These are phyloP conservation scores for Pogonocichla stellata DNA, from an alignment of 2,113 vertebrate genomes.

Conservation along the genomic window DNA sequence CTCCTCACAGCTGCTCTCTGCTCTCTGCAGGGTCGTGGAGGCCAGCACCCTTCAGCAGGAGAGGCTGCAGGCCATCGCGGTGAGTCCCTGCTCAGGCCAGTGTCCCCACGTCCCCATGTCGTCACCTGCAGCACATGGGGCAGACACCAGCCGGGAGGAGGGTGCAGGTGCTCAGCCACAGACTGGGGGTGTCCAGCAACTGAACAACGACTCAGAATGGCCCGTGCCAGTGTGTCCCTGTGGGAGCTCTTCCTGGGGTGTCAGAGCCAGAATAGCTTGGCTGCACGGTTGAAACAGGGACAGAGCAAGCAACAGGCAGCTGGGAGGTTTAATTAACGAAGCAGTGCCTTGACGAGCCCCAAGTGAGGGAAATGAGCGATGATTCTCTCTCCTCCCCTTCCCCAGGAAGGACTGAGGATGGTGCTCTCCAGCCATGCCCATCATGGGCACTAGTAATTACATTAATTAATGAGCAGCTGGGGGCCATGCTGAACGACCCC, in stretches of 20 bases:
- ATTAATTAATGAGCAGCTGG: neutral
- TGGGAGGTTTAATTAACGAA: neutral
- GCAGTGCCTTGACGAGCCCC: neutral
- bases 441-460: neutral
- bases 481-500: fast-evolving
- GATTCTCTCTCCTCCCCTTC: neutral
- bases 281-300: neutral
- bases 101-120: fast-evolving
- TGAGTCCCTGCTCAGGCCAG: conserved; percentile 26
- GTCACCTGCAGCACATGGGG: fast-evolving
- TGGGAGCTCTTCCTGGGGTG: neutral
- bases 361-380: neutral
- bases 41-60: conserved; percentile 73
- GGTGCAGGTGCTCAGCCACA: neutral
- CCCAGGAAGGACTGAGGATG: neutral
- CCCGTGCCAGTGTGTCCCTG: fast-evolving
- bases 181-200: neutral
- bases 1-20: neutral
- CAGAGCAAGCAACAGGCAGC: neutral
- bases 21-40: conserved; percentile 65
- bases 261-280: neutral
- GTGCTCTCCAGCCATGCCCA: neutral
- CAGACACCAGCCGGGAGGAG: fast-evolving
- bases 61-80: conserved; percentile 78
- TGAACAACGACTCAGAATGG: fast-evolving